phyloP scores from a whole-genome alignment of 2,113 vertebrate species.

The Macroglossus sobrinus region DNA sequence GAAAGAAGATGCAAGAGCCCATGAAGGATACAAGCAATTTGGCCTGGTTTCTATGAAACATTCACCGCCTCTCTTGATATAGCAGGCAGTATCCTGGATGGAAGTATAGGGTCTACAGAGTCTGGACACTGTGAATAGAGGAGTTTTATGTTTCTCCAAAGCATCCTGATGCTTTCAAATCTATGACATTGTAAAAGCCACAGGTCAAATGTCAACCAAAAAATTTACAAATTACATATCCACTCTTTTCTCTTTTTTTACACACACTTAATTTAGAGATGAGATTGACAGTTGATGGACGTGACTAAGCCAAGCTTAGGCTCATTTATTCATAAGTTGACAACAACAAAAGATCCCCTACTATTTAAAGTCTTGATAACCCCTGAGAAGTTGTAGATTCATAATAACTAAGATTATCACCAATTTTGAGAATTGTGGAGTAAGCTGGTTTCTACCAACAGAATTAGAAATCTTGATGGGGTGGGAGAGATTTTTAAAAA shows the following conservation, averaged over 20 bases:
- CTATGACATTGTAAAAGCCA: neutral
- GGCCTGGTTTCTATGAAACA: neutral
- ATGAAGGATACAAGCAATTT: neutral
- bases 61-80: neutral
- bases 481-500: neutral
- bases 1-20: neutral
- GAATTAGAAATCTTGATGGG: neutral
- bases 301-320: neutral
- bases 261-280: neutral
- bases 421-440: neutral
- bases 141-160: neutral
- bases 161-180: neutral
- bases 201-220: neutral
- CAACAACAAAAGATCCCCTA: too few relatives aligned
- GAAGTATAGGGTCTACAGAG: fast-evolving
- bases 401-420: neutral
- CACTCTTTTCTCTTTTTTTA: neutral
- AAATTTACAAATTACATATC: neutral
- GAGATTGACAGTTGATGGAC: neutral
- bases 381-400: neutral
- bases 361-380: neutral
- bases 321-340: neutral
- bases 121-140: neutral
- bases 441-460: neutral
- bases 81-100: neutral